Evolutionary conservation across 1,140 invertebrate species (phyloP), one percentile per base, ranked within the genome.

Genomic region (Latrodectus geometricus): DNA sequence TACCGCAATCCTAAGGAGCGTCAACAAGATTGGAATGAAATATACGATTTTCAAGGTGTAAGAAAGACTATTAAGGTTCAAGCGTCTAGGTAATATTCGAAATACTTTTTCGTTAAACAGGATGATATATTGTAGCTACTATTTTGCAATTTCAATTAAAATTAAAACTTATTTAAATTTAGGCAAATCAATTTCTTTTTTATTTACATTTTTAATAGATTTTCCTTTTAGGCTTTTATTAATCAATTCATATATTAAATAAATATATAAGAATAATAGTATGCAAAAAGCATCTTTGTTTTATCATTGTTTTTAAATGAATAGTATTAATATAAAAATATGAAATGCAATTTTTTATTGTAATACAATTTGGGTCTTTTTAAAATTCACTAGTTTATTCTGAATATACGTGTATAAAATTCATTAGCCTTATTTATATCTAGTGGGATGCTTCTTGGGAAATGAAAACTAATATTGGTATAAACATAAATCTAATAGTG

Each of bases 21-120:
- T 7, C 90, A 96, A 75, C 95, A 97, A 87, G 98, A 99, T 91
- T 99, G 98, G 98, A 94, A 97, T 88, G 98, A 99, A 92, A 97
- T 99, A 88, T 99, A 97, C 91, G 95, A 98, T 90, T 96, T 96
- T 89, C 92, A 93, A 72, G 93, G 94, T 88, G 96, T 99, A 11
- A 93, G 96, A 7, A 96, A 97, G 90, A 96, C 96, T 54, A 92
- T 99, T 14, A 93, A 95, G 73, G 93, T 95, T 1, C 98, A 99
- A 92, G 97, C 98, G 14, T 97, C 98, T 0, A 93, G 98, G 87
- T 88, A 77, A 20, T 35, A 35, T 35, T 35, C 35, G 35, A 35
- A 35, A 35, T 35, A 35, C 35, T 35, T 35, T 35, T 35, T 35
- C 5, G 35, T 35, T 3, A 35, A 35, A 35, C 35, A 35, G 2